Conservation (phyloP, 2,113 vertebrate species). For the Nerophis ophidion region DNA sequence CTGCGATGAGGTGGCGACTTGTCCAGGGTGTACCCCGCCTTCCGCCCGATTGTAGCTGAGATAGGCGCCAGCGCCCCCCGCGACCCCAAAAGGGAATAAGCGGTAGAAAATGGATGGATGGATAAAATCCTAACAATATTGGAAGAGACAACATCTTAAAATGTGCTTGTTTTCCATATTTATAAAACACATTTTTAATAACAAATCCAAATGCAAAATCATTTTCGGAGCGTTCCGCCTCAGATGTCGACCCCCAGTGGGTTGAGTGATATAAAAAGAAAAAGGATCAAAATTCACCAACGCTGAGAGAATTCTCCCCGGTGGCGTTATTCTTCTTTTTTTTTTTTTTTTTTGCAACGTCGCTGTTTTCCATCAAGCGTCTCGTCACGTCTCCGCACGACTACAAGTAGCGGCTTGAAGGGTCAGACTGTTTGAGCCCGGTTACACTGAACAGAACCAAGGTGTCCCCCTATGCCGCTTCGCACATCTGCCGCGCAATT, state of each 20-base stretch:
- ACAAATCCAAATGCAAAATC: slow-evolving; percentile 24
- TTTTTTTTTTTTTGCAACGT: slow-evolving; percentile 22
- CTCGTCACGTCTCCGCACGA: slow-evolving; percentile 50
- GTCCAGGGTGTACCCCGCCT: too few relatives aligned
- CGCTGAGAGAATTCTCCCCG: slow-evolving; percentile 46
- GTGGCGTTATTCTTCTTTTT: slow-evolving; percentile 27
- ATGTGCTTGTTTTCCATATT: slow-evolving; percentile 35
- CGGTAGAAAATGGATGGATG: too few relatives aligned
- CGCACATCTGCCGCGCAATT: slow-evolving; percentile 43
- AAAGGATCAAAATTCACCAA: slow-evolving; percentile 11
- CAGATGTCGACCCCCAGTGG: slow-evolving; percentile 25
- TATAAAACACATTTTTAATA: slow-evolving; percentile 35
- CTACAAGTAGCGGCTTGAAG: slow-evolving; percentile 53
- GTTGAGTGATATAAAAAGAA: slow-evolving; percentile 22
- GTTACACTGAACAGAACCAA: slow-evolving; percentile 57
- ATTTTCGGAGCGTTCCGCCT: slow-evolving; percentile 27
- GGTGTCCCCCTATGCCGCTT: slow-evolving; percentile 31
- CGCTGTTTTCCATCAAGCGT: slow-evolving; percentile 57
- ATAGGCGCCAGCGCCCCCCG: too few relatives aligned
- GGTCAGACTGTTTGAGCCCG: slow-evolving; percentile 38
- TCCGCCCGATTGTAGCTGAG: too few relatives aligned
- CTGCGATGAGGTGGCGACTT: too few relatives aligned
- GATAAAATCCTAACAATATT: not conserved
- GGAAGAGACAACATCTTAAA: slow-evolving; percentile 28
- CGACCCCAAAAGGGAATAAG: too few relatives aligned